Evolutionary conservation across 2,888 invertebrate species (phyloP).

Genomic region (Drosophila antonietae): DNA sequence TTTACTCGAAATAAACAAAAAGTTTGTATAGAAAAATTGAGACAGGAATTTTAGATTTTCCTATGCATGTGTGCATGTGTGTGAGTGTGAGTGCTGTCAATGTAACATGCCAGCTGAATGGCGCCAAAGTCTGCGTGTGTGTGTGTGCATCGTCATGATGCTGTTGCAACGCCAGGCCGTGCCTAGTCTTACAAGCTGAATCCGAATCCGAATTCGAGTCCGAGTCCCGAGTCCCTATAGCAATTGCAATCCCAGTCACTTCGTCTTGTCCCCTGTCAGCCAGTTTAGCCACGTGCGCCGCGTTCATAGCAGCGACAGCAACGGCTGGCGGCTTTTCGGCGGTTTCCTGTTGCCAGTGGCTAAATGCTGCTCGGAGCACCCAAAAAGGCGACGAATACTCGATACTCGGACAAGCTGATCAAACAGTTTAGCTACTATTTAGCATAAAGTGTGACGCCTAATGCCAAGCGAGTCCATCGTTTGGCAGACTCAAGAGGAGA

Average conservation of each 20-base stretch:
- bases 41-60: background rate
- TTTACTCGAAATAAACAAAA: background rate
- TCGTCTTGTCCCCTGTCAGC: constrained; percentile 55
- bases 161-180: constrained; percentile 33
- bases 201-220: constrained; percentile 1
- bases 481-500: background rate
- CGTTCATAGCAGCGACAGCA: background rate
- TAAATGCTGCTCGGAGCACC: constrained; percentile 27
- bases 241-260: constrained; percentile 22
- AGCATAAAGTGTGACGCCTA: constrained; percentile 30
- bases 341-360: constrained; percentile 63
- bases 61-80: background rate
- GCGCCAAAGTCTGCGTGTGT: constrained; percentile 31
- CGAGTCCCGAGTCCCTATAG: background rate
- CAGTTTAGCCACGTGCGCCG: constrained; percentile 60
- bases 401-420: constrained; percentile 71
- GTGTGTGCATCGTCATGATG: constrained; percentile 34
- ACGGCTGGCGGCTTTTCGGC: background rate
- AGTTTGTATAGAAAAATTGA: background rate
- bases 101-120: constrained; percentile 20
- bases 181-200: constrained; percentile 30
- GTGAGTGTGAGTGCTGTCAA: background rate
- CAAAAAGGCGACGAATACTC: constrained; percentile 71
- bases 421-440: constrained; percentile 57
- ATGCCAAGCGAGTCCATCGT: constrained; percentile 10